Evolutionary conservation across 2,888 invertebrate genomes (phyloP).

Genomic region (Tachina fera): DNA sequence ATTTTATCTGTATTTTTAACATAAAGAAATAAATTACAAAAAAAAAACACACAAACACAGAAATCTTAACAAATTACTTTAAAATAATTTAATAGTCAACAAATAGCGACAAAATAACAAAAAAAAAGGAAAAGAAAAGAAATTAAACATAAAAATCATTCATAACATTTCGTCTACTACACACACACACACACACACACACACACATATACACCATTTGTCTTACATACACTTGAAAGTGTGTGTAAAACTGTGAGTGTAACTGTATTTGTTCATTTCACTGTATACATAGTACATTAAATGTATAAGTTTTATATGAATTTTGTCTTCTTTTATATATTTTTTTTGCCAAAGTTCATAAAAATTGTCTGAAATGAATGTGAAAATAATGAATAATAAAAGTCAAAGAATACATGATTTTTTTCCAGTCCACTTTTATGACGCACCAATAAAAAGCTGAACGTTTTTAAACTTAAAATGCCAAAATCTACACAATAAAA

Average conservation of each 20-base stretch:
- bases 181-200: background rate
- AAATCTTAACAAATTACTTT: conserved; percentile 66
- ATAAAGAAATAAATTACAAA: conserved; percentile 18
- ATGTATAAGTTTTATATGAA: conserved; percentile 50
- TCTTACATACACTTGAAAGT: no score
- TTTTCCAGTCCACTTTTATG: conserved; percentile 71
- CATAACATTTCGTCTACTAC: conserved; percentile 31
- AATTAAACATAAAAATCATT: conserved; percentile 62
- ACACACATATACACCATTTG: background rate
- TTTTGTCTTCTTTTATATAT: conserved; percentile 22
- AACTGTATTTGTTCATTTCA: conserved; percentile 23
- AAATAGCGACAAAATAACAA: conserved; percentile 68
- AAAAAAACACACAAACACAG: conserved; percentile 6
- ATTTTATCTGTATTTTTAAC: conserved; percentile 23
- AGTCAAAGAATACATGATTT: conserved; percentile 80
- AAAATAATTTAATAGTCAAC: conserved; percentile 67
- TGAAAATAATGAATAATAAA: conserved; percentile 82
- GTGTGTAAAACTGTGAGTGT: background rate
- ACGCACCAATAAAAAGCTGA: conserved; percentile 61
- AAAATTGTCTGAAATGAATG: conserved; percentile 77
- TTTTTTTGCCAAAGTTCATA: conserved; percentile 66
- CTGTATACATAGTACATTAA: background rate
- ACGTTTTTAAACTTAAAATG: conserved; percentile 37
- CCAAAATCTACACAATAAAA: background rate
- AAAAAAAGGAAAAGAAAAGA: conserved; percentile 44